phyloP scores from a whole-genome alignment of 2,113 vertebrate genomes.

The Heteronetta atricapilla region DNA sequence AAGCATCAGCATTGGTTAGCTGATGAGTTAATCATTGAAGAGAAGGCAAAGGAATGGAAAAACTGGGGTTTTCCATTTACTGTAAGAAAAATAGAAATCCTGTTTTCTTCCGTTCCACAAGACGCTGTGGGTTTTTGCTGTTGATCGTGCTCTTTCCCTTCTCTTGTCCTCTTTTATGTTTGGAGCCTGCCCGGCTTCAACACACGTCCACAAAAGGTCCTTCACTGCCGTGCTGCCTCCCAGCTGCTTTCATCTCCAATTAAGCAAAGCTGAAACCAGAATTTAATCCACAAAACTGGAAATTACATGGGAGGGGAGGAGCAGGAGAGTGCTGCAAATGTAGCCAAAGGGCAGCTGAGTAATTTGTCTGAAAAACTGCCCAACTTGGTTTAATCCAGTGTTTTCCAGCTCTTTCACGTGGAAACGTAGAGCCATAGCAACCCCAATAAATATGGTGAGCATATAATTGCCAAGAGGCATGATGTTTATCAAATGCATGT shows the following conservation, averaged over 20 bases:
- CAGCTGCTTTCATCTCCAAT: not conserved
- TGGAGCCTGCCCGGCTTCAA: not conserved
- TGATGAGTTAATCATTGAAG: not conserved
- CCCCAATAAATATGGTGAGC: not conserved
- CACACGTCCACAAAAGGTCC: not conserved
- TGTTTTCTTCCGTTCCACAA: not conserved
- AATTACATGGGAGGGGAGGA: not conserved
- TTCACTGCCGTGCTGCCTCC: not conserved
- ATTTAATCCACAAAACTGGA: not conserved
- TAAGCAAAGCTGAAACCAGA: not conserved
- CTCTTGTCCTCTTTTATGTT: not conserved
- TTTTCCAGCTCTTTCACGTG: not conserved
- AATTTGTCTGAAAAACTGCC: slow-evolving; percentile 25
- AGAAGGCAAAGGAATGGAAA: not conserved
- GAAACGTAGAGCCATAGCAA: slow-evolving; percentile 28
- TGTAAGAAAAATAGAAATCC: not conserved
- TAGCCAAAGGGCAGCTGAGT: slow-evolving; percentile 53
- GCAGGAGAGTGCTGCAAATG: not conserved
- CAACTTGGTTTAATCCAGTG: not conserved
- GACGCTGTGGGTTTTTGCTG: not conserved
- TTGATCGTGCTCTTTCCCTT: not conserved
- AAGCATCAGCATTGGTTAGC: not conserved
- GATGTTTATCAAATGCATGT: not conserved
- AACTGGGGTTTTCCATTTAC: not conserved
- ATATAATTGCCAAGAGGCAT: not conserved